Evolutionary conservation across 2,888 invertebrate genomes (phyloP), one percentile per base, ranked within the genome.

Genomic region (Protonemura montana): DNA sequence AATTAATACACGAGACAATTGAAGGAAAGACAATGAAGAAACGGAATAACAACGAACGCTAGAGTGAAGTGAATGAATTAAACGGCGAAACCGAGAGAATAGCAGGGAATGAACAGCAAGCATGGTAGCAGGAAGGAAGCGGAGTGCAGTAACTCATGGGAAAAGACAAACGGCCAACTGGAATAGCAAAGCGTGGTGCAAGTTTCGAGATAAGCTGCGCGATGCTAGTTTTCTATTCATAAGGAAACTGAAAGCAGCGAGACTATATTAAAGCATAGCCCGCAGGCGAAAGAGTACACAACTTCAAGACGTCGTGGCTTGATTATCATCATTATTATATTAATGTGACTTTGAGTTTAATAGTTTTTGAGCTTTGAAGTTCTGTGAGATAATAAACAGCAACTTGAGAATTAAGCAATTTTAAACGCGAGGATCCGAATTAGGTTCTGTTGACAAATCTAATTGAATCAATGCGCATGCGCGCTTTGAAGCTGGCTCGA

Each of bases 221-320:
- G 28, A 81, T 81, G 81, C 28, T 28, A 81, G 81, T 81, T 59
- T 83, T 76, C 59, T 84, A 84, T 76, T 84, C 84, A 84, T 28
- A 84, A 59, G 76, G 84, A 84, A 84, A 84, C 29, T 84, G 76
- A 84, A 84, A 84, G 59, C n/a, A n/a, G n/a, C 84, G 28, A 26
- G 82, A 29, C 26, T 30, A 30, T 81, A 81, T 81, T 59, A 59
- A 59, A 59, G 59, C 59, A 59, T 59, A 59, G 59, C 59, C 59
- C 59, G 59, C 59, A 59, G 59, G 7, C 3, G 21, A 59, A 59
- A 59, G 59, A 59, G 59, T 59, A 59, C 59, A 59, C 59, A 59
- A 59, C 59, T 59, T 21, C 59, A 59, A 59, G 21, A 59, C 59
- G n/a, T n/a, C n/a, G 59, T 21, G 59, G 16, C 21, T 59, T 59